These are phyloP conservation scores for Garrulus glandarius DNA, from an alignment of 2,797 vertebrate species.

Conservation along the genomic window DNA sequence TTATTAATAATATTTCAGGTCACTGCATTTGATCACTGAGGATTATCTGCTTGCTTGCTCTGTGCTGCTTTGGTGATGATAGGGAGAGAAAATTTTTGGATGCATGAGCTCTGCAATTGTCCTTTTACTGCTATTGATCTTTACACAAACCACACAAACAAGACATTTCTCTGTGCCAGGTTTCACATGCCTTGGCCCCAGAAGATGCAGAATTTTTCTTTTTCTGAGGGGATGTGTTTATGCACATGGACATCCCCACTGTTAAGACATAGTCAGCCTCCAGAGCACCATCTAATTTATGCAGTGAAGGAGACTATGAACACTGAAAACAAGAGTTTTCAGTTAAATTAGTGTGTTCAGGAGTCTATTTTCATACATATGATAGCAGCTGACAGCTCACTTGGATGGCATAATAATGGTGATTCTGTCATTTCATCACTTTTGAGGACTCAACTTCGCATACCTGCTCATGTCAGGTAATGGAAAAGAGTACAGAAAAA, in stretches of 20 bases:
- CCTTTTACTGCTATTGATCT: not conserved
- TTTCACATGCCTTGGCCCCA: not conserved
- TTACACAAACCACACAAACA: not conserved
- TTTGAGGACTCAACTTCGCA: not conserved
- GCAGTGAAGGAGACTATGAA: fast-evolving
- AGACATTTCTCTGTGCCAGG: not conserved
- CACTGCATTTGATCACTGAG: not conserved
- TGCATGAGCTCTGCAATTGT: not conserved
- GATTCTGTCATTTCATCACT: not conserved
- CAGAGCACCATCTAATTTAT: not conserved
- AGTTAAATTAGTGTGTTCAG: not conserved
- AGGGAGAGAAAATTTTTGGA: not conserved
- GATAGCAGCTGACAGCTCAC: not conserved
- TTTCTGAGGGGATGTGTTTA: not conserved
- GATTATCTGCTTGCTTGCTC: not conserved
- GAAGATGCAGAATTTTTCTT: not conserved
- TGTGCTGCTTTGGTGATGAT: not conserved
- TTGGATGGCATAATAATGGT: not conserved
- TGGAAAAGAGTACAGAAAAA: not conserved
- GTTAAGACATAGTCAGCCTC: not conserved
- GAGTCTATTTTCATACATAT: not conserved
- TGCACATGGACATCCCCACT: fast-evolving
- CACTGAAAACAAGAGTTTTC: not conserved
- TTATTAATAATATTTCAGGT: not conserved
- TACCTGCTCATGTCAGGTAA: not conserved